These are phyloP conservation scores for Gibbula magus DNA, from an alignment of 2,888 invertebrate genomes.

Conservation along the genomic window DNA sequence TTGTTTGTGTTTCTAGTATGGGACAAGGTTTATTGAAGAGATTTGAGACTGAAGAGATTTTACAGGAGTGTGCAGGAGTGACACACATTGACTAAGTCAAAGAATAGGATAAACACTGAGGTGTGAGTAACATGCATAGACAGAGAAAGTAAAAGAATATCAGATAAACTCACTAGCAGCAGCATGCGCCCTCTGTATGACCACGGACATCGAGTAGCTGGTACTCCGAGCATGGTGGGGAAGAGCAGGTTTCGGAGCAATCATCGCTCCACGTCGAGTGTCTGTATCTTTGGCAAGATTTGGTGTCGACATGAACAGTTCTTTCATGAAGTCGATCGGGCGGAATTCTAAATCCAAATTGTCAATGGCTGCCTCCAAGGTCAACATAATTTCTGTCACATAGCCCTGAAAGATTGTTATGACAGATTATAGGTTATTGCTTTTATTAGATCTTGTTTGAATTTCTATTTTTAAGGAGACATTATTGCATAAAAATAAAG, in stretches of 20 bases:
- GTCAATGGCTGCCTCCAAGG: slow-evolving; percentile 95
- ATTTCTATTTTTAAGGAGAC: too few species aligned
- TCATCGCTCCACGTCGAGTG: slow-evolving; percentile 63
- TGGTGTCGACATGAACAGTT: slow-evolving; percentile 96
- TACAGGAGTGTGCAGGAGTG: too few species aligned
- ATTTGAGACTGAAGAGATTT: too few species aligned
- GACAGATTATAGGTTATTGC: too few species aligned
- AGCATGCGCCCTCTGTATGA: slow-evolving; percentile 81
- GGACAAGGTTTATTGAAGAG: too few species aligned
- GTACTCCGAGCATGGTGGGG: slow-evolving; percentile 90
- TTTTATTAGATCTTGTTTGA: too few species aligned
- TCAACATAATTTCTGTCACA: slow-evolving; percentile 96
- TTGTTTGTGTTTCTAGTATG: too few species aligned
- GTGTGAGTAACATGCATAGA: too few species aligned
- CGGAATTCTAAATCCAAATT: slow-evolving; percentile 83
- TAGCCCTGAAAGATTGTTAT: slow-evolving; percentile 90
- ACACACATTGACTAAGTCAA: too few species aligned
- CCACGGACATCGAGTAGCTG: slow-evolving; percentile 86
- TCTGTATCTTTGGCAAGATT: slow-evolving; percentile 80
- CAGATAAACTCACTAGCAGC: slow-evolving; percentile 48
- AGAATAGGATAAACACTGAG: too few species aligned
- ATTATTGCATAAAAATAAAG: too few species aligned
- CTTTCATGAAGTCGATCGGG: slow-evolving; percentile 89
- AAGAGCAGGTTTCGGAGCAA: slow-evolving; percentile 75
- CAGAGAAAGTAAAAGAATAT: too few species aligned